Base-by-base conservation (phyloP, 2,113 vertebrate species). In the Stegastes partitus region DNA sequence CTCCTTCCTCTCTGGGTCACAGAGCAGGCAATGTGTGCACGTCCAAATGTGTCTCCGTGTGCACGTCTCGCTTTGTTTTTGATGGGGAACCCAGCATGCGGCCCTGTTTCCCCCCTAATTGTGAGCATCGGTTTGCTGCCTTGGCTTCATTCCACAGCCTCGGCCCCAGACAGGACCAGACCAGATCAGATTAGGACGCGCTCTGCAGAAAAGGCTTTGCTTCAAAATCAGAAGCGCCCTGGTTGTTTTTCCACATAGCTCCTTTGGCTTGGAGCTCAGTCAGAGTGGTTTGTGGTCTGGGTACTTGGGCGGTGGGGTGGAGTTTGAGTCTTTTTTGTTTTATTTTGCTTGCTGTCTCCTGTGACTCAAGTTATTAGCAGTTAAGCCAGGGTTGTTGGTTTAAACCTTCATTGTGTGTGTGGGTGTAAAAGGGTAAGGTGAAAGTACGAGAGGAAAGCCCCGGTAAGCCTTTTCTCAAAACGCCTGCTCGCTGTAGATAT, bases 21-120 rank as follows among this genome's bases (percentile, higher is more conserved):
- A 26, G 68, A 79, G 59, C 51, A 74, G 64, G 71, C 57, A 71
- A 63, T 56, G 49, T 74, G 56, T 25, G 18, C 55, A 44, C 59
- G 37, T 62, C 42, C 53, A 26, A 42, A 9, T 64, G 25, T 54
- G 61, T 28, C 34, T 44, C 47, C 8, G 21, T 26, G 5, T 10
- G 25, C 25, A 9, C 37, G n/a, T 21, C 11, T 39, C 37, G n/a
- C 34, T 65, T 57, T 51, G 34, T 53, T 31, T 68, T 54, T 57
- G 31, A 63, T 21, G 28, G 68, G 34, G 5, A 51, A 2, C 68
- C 57, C 56, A 23, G 64, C 63, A 42, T 59, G 28, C n/a, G 61
- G 64, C 16, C 42, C 42, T 0, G 11, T 49, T 73, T 39, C 47
- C 49, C 26, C 53, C 70, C 14, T 42, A 15, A 14, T 42, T 64